A percentile compares a stretch with the other conserved stretches of the same genome.
Evolutionary conservation across 2,113 vertebrate genomes (phyloP).

Genomic region (Sapayoa aenigma): DNA sequence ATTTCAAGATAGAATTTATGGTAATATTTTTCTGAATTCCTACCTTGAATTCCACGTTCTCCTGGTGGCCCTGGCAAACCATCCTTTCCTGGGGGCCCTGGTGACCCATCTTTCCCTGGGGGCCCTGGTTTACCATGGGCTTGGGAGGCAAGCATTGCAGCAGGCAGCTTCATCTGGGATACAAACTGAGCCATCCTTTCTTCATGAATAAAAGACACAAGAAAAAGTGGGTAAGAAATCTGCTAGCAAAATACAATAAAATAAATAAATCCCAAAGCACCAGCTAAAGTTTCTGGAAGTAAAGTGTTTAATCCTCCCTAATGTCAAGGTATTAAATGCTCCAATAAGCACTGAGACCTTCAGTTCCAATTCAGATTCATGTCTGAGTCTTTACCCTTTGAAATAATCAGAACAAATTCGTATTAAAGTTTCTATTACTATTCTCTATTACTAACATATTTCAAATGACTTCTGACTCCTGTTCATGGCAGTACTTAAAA

Average conservation of each 20-base stretch:
- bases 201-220: conserved; percentile 53
- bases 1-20: not conserved
- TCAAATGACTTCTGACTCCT: not conserved
- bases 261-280: not conserved
- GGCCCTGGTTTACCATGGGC: conserved; percentile 85
- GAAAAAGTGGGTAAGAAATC: not conserved
- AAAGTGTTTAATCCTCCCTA: not conserved
- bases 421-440: not conserved
- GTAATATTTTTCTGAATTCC: not conserved
- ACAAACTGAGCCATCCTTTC: conserved; percentile 80
- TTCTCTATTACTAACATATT: not conserved
- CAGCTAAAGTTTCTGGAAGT: not conserved
- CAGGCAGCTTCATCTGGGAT: conserved; percentile 83
- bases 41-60: conserved; percentile 91
- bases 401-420: not conserved
- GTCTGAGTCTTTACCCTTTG: not conserved
- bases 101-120: conserved; percentile 88
- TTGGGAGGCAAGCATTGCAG: conserved; percentile 87
- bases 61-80: conserved; percentile 89
- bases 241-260: not conserved
- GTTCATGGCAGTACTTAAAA: not conserved
- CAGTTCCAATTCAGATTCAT: not conserved
- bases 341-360: not conserved
- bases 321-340: not conserved
- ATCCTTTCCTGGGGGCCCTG: conserved; percentile 88